Conservation (phyloP, 2,113 vertebrate species). For the Cnemophilus loriae region DNA sequence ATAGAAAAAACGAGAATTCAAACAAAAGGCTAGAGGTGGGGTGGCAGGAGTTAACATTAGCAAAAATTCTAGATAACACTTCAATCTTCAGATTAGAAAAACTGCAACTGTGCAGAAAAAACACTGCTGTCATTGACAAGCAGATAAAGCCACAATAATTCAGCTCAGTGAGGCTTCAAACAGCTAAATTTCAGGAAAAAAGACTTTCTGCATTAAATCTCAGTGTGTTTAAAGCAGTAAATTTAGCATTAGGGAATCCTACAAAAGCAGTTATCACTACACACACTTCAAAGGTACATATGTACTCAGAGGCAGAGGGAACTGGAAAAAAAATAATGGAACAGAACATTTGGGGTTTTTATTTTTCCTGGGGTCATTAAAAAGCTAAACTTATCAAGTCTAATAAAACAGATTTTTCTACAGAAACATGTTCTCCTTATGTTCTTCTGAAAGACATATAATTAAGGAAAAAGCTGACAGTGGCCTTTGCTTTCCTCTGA, state of each 20-base stretch:
- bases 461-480: not conserved
- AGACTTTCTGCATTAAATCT: not conserved
- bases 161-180: not conserved
- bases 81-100: not conserved
- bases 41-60: not conserved
- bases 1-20: not conserved
- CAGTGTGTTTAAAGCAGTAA: not conserved
- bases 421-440: not conserved
- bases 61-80: not conserved
- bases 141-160: not conserved
- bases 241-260: not conserved
- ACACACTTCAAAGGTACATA: not conserved
- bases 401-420: not conserved
- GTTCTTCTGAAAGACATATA: not conserved
- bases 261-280: not conserved
- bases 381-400: not conserved
- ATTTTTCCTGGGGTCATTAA: not conserved
- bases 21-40: not conserved
- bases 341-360: not conserved
- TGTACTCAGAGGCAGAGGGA: not conserved
- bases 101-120: not conserved
- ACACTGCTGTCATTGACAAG: not conserved
- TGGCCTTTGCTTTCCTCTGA: not conserved
- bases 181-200: not conserved
- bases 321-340: not conserved